Evolutionary conservation across 2,888 invertebrate genomes (phyloP).

Genomic region (Lasius platythorax): DNA sequence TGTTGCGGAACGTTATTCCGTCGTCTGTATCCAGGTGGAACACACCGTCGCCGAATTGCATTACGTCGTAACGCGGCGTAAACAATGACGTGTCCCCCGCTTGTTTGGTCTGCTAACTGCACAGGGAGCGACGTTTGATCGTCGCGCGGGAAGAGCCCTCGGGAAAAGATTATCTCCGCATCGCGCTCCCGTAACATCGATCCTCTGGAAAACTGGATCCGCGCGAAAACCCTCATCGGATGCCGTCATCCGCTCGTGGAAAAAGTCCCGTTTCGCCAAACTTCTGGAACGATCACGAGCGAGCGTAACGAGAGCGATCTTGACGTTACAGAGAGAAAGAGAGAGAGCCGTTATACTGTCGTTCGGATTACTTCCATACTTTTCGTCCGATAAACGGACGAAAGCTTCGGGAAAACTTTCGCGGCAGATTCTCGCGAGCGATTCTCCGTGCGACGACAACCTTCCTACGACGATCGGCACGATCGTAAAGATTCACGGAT

Average conservation of each 20-base stretch:
- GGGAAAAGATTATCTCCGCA: slow-evolving; percentile 33
- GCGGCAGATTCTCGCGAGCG: not conserved
- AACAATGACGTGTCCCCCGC: slow-evolving; percentile 68
- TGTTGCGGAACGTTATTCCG: slow-evolving; percentile 49
- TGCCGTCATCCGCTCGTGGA: not conserved
- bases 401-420: slow-evolving; percentile 1
- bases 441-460: slow-evolving; percentile 5
- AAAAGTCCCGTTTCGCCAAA: slow-evolving; percentile 21
- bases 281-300: slow-evolving; percentile 28
- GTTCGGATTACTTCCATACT: slow-evolving; percentile 37
- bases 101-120: slow-evolving; percentile 69
- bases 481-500: slow-evolving; percentile 16
- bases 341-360: not conserved
- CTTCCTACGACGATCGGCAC: not conserved
- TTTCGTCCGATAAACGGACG: slow-evolving; percentile 31
- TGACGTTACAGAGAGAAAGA: not conserved
- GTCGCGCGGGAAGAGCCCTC: slow-evolving; percentile 44
- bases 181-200: slow-evolving; percentile 29
- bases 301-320: slow-evolving; percentile 16
- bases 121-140: slow-evolving; percentile 65
- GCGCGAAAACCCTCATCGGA: not conserved
- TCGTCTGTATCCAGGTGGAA: slow-evolving; percentile 36
- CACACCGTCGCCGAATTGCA: slow-evolving; percentile 60
- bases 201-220: slow-evolving; percentile 22
- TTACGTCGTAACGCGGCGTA: slow-evolving; percentile 59